Percentiles rank a stretch among this genome's conserved stretches.
These are phyloP conservation scores for Phoxinus phoxinus DNA, from an alignment of 2,113 vertebrate genomes.

Conservation along the genomic window DNA sequence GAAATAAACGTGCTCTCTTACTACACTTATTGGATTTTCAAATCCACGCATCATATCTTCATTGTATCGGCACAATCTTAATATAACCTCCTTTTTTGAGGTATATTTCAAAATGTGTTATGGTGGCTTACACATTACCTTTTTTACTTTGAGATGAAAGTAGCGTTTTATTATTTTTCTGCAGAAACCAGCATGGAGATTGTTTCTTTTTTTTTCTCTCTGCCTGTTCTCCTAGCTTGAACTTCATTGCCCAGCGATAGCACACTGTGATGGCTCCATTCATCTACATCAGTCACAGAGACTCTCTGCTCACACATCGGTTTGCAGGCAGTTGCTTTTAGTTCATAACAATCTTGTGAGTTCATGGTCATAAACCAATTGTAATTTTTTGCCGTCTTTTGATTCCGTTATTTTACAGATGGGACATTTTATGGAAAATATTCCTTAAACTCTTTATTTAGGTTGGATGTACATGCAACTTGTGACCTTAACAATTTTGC, in stretches of 20 bases:
- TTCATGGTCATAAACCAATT: not conserved
- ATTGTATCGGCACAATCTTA: constrained; percentile 3
- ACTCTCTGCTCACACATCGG: not conserved
- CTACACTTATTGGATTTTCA: constrained; percentile 2
- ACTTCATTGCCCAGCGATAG: not conserved
- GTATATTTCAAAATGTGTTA: not conserved
- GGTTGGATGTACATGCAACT: constrained; percentile 4
- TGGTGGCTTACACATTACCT: not conserved
- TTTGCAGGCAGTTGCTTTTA: constrained; percentile 9
- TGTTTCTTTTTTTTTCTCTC: not conserved
- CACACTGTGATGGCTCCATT: not conserved
- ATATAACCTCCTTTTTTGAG: not conserved
- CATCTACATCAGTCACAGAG: not conserved
- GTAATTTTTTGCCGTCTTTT: not conserved
- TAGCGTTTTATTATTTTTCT: not conserved
- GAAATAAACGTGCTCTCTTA: constrained; percentile 8
- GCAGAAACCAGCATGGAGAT: not conserved
- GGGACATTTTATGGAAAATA: not conserved
- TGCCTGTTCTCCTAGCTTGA: not conserved
- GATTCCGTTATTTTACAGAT: constrained; percentile 1
- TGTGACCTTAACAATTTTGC: constrained; percentile 4
- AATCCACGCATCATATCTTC: constrained; percentile 18
- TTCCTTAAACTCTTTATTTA: not conserved
- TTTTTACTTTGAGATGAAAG: not conserved
- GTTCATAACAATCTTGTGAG: not conserved